These are phyloP conservation scores for Drosophila testacea DNA, from an alignment of 2,888 invertebrate genomes.

Conservation along the genomic window DNA sequence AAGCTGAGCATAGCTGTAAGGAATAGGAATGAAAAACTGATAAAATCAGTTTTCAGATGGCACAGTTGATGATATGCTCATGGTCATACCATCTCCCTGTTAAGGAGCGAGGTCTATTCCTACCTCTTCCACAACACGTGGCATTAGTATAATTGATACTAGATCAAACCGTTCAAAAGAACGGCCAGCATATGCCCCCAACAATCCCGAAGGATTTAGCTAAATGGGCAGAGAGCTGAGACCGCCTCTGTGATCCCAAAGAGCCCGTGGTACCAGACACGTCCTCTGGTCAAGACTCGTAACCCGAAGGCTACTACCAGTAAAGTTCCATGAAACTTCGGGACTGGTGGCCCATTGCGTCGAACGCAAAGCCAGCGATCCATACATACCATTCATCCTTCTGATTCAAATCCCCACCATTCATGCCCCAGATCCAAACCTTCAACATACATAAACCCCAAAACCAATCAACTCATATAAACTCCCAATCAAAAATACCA, in stretches of 20 bases:
- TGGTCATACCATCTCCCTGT: neutral
- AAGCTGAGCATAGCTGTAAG: neutral
- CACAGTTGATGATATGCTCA: neutral
- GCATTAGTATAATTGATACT: too few species aligned
- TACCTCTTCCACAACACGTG: neutral
- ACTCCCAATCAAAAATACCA: too few species aligned
- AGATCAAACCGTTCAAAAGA: too few species aligned
- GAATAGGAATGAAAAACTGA: neutral
- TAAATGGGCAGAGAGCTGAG: neutral
- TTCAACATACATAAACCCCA: too few species aligned
- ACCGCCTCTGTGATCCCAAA: neutral
- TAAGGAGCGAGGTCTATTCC: neutral
- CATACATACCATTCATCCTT: too few species aligned
- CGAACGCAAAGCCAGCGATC: too few species aligned
- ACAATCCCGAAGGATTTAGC: neutral
- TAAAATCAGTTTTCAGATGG: neutral
- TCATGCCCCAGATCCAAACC: too few species aligned
- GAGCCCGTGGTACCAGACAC: neutral
- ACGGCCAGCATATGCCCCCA: too few species aligned
- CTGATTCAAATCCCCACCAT: too few species aligned
- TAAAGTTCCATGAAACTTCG: too few species aligned
- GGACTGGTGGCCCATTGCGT: too few species aligned
- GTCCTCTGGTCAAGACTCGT: slow-evolving; percentile 1
- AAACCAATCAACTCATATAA: neutral
- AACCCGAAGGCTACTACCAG: neutral